These are phyloP conservation scores for Arbacia lixula DNA, from an alignment of 53 echinoderm and acorn worm species.

Conservation along the genomic window DNA sequence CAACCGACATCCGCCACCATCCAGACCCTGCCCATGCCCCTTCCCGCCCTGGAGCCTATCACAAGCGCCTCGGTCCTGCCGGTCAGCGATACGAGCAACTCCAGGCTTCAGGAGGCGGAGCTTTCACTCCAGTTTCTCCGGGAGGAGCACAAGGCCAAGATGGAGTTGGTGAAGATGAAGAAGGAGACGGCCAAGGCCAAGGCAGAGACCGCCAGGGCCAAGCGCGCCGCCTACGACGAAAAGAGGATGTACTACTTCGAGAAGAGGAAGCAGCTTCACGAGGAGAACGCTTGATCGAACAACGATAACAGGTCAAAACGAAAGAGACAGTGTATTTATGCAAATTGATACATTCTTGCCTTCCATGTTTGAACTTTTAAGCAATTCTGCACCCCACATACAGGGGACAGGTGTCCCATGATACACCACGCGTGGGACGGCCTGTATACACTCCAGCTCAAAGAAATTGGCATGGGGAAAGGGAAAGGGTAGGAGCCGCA, in stretches of 20 bases:
- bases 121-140: not conserved
- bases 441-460: too few relatives aligned
- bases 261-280: slow-evolving; percentile 34
- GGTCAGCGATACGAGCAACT: not conserved
- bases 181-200: slow-evolving; percentile 33
- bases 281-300: not conserved
- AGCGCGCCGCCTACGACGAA: slow-evolving; percentile 40
- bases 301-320: not conserved
- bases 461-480: too few relatives aligned
- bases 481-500: too few relatives aligned
- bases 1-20: too few relatives aligned
- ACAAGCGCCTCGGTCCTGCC: not conserved
- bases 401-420: too few relatives aligned
- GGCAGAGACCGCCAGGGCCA: slow-evolving; percentile 24
- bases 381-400: too few relatives aligned
- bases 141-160: slow-evolving; percentile 33
- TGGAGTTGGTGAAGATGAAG: slow-evolving; percentile 25
- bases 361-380: too few relatives aligned
- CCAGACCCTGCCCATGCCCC: not conserved
- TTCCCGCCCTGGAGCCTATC: not conserved
- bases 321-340: too few relatives aligned
- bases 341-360: too few relatives aligned
- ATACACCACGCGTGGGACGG: too few relatives aligned
- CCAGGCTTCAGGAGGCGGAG: not conserved
- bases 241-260: slow-evolving; percentile 49